Percentiles rank a stretch among this genome's conserved stretches.
phyloP scores from a whole-genome alignment of 2,888 invertebrate genomes.

The Chrysolina americana region DNA sequence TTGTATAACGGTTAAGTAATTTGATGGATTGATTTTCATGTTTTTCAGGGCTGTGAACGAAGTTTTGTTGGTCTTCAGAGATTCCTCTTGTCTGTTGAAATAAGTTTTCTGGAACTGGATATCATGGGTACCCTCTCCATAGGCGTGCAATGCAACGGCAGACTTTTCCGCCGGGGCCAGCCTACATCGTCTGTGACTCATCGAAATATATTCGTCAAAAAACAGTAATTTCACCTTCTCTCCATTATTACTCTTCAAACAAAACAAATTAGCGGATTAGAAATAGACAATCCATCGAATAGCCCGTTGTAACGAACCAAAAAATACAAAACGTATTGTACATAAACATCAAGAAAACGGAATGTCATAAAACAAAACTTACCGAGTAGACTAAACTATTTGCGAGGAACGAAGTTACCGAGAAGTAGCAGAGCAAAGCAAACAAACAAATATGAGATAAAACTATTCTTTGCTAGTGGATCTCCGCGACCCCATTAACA shows the following conservation, averaged over 20 bases:
- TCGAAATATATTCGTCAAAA: too few relatives aligned
- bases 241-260: slow-evolving; percentile 14
- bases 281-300: slow-evolving; percentile 32
- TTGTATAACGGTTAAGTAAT: too few relatives aligned
- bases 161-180: too few relatives aligned
- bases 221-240: too few relatives aligned
- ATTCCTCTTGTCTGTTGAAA: too few relatives aligned
- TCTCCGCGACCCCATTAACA: slow-evolving; percentile 60
- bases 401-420: slow-evolving; percentile 51
- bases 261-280: slow-evolving; percentile 43
- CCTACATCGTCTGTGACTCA: too few relatives aligned
- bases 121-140: too few relatives aligned
- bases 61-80: too few relatives aligned
- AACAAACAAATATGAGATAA: slow-evolving; percentile 59
- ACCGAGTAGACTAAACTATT: slow-evolving; percentile 55
- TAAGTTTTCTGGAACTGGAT: too few relatives aligned
- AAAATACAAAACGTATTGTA: slow-evolving; percentile 44
- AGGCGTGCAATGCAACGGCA: too few relatives aligned
- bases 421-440: slow-evolving; percentile 45
- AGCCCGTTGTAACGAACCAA: slow-evolving; percentile 39
- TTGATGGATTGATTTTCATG: too few relatives aligned
- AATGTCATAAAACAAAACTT: slow-evolving; percentile 57
- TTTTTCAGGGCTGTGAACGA: too few relatives aligned
- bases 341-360: slow-evolving; percentile 55
- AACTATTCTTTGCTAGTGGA: slow-evolving; percentile 57